Conservation (phyloP, 2,797 vertebrate genomes). For the Hoplostethus atlanticus region DNA sequence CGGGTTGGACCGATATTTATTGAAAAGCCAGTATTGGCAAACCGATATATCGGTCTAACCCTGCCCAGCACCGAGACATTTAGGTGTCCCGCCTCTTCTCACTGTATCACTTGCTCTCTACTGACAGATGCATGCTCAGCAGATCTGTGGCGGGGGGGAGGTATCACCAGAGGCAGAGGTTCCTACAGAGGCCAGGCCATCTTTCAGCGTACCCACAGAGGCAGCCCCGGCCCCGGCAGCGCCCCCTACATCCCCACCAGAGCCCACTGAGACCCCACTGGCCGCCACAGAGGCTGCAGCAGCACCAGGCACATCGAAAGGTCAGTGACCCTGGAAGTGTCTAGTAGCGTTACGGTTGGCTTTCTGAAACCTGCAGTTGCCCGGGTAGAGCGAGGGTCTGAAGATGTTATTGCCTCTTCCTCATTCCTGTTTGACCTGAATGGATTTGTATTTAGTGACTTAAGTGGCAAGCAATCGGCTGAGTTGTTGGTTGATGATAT, state of each 20-base stretch:
- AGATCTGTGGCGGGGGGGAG: slow-evolving; percentile 37
- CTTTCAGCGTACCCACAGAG: slow-evolving; percentile 19
- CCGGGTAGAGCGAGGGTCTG: too few relatives aligned
- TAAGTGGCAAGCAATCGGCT: too few relatives aligned
- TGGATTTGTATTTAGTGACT: too few relatives aligned
- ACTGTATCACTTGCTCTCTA: neutral
- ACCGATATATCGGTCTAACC: too few relatives aligned
- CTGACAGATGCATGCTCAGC: slow-evolving; percentile 77
- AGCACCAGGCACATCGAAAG: slow-evolving; percentile 44
- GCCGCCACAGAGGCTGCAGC: slow-evolving; percentile 24
- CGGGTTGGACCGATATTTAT: too few relatives aligned
- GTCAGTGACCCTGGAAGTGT: slow-evolving; percentile 39
- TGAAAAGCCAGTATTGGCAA: too few relatives aligned
- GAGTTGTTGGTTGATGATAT: neutral
- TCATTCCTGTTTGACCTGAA: neutral
- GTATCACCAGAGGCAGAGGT: slow-evolving; percentile 16
- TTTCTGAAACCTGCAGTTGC: too few relatives aligned
- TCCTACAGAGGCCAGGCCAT: slow-evolving; percentile 16
- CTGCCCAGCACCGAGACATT: too few relatives aligned
- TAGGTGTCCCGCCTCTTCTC: neutral
- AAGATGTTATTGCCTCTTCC: too few relatives aligned
- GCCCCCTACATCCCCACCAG: neutral
- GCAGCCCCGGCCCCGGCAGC: neutral
- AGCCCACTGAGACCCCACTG: slow-evolving; percentile 3
- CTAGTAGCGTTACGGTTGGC: too few relatives aligned